Percentiles rank a stretch among this genome's conserved stretches.
Conservation (phyloP, 2,113 vertebrate genomes). For the Phaethornis superciliosus region DNA sequence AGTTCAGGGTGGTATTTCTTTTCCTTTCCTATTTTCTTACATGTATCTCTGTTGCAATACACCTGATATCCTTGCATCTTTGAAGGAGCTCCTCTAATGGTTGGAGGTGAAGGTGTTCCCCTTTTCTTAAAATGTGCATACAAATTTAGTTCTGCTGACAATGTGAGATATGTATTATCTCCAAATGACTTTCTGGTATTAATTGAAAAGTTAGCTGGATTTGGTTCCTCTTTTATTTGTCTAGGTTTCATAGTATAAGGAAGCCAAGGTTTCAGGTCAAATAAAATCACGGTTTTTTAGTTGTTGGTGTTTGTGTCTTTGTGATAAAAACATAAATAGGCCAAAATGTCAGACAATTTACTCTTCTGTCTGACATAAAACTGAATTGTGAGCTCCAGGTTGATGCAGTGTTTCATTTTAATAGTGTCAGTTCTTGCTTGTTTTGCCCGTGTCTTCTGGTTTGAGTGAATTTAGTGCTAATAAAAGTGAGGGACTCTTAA, state of each 20-base stretch:
- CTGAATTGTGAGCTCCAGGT: slow-evolving; percentile 38
- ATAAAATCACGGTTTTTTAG: not conserved
- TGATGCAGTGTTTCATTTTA: slow-evolving; percentile 58
- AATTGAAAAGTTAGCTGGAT: not conserved
- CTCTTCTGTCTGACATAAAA: slow-evolving; percentile 49
- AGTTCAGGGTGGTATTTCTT: not conserved
- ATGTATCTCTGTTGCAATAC: not conserved
- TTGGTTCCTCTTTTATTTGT: not conserved
- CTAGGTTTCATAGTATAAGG: not conserved
- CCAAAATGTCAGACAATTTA: slow-evolving; percentile 50
- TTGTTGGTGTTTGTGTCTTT: not conserved
- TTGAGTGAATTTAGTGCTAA: slow-evolving; percentile 56
- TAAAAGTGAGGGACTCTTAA: slow-evolving; percentile 50
- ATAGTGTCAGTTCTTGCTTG: slow-evolving; percentile 23
- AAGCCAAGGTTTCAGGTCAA: slow-evolving; percentile 24
- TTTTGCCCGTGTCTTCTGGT: not conserved
- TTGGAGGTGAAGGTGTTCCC: not conserved
- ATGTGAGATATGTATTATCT: not conserved
- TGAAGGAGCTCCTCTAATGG: not conserved
- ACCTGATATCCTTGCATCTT: not conserved
- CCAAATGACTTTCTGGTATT: not conserved
- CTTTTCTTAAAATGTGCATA: not conserved
- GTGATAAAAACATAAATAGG: slow-evolving; percentile 22
- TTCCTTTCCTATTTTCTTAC: slow-evolving; percentile 9
- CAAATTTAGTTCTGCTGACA: not conserved